Base-by-base conservation (phyloP, 2,113 vertebrate species). In the Pterocles gutturalis region DNA sequence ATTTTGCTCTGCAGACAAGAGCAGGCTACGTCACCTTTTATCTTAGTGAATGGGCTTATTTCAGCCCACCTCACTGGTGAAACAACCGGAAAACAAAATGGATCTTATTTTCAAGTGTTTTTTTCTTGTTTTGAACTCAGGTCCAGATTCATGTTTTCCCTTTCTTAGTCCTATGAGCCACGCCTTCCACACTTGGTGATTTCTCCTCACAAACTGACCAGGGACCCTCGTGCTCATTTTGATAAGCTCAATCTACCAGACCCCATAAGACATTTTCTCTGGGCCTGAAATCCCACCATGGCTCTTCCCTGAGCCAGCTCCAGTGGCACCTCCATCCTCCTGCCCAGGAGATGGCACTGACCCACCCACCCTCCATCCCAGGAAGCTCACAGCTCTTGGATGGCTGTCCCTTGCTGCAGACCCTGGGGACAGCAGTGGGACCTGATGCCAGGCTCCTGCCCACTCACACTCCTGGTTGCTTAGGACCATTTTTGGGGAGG, bases 321-420 rank as follows among this genome's bases (percentile, higher is more conserved):
- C 65, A 77, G 26, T 43, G 25, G 53, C 70, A 86, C 21, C 34
- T 82, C 38, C 29, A 77, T 41, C 31, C 4, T 60, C 29, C 16
- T 8, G 4, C 8, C n/a, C 31, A 29, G n/a, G 26, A 82, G 51
- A 71, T 4, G 31, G 11, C 22, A 48, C 15, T 21, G 29, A 48
- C 16, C 21, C 28, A 33, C 16, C 0, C 1, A 34, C 24, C 17
- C 22, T 85, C 48, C 60, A 65, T 5, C 31, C 9, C 2, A 1
- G 38, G 58, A 86, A 41, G 14, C 11, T 89, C 38, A 58, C n/a
- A 91, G 53, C 3, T 54, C 17, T 57, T 54, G 70, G 16, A 22
- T 65, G 29, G 9, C 34, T 4, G 2, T 12, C 19, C 9, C 29
- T 87, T 69, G 33, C 34, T 75, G 76, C 53, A 71, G 24, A 45